Conservation (phyloP, 2,888 invertebrate genomes). For the Stegophylla sp. region DNA sequence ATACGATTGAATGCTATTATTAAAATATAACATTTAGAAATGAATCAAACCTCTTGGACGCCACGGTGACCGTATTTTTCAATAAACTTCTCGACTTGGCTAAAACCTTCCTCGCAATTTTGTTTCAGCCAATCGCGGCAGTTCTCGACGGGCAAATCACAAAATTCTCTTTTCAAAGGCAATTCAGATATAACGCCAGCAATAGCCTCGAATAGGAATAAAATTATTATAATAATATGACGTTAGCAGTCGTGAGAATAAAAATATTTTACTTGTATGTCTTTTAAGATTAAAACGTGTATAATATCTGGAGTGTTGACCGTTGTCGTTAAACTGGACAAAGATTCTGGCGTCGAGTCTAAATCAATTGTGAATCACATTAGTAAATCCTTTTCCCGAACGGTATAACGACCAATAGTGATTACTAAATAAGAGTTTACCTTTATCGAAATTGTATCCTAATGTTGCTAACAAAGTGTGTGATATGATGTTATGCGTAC, state of each 20-base stretch:
- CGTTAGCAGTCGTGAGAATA: not conserved
- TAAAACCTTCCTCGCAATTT: slow-evolving; percentile 67
- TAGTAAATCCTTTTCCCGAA: not conserved
- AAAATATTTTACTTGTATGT: slow-evolving; percentile 36
- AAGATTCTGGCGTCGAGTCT: slow-evolving; percentile 17
- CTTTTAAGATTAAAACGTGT: slow-evolving; percentile 34
- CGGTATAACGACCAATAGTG: no score
- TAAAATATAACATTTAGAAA: no score
- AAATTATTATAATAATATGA: not conserved
- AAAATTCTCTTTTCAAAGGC: slow-evolving; percentile 68
- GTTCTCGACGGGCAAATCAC: slow-evolving; percentile 66
- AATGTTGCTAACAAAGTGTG: slow-evolving; percentile 28
- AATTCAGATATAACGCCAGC: slow-evolving; percentile 63
- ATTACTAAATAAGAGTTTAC: not conserved
- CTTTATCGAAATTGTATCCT: slow-evolving; percentile 37
- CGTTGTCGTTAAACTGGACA: slow-evolving; percentile 7
- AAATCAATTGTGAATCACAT: not conserved
- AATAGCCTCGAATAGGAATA: slow-evolving; percentile 62
- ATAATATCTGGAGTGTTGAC: slow-evolving; percentile 30
- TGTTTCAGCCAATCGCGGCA: slow-evolving; percentile 70
- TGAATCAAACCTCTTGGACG: slow-evolving; percentile 69
- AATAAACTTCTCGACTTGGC: slow-evolving; percentile 70
- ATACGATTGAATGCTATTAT: no score
- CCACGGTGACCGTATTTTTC: slow-evolving; percentile 76
- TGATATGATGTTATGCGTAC: slow-evolving; percentile 31